Percentiles rank a stretch among this genome's conserved stretches.
Conservation (phyloP, 2,888 invertebrate genomes). For the Seira ritae region DNA sequence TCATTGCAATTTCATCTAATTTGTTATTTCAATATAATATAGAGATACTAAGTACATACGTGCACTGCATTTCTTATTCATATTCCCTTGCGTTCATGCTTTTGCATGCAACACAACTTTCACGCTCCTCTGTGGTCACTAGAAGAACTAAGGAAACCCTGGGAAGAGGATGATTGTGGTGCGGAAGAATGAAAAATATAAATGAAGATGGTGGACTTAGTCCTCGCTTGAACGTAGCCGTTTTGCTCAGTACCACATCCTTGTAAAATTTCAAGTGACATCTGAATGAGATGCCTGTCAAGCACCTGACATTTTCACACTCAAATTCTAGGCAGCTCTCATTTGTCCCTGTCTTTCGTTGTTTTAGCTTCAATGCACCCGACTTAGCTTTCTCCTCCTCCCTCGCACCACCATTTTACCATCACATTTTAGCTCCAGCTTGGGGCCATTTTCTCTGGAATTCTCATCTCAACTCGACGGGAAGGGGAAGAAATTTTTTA, state of each 20-base stretch:
- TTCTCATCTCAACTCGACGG: too few relatives aligned
- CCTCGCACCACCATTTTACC: neutral
- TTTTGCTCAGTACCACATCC: slow-evolving; percentile 48
- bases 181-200: neutral
- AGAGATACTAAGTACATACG: too few relatives aligned
- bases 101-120: too few relatives aligned
- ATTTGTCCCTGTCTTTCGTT: slow-evolving; percentile 44
- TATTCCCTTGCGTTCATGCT: too few relatives aligned
- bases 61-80: too few relatives aligned
- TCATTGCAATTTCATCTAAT: too few relatives aligned
- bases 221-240: neutral
- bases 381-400: slow-evolving; percentile 5
- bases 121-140: slow-evolving; percentile 12
- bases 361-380: too few relatives aligned
- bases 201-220: slow-evolving; percentile 9
- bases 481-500: too few relatives aligned
- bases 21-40: too few relatives aligned
- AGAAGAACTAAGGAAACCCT: neutral
- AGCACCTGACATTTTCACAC: slow-evolving; percentile 55
- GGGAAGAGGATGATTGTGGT: neutral
- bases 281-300: slow-evolving; percentile 62
- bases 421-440: too few relatives aligned
- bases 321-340: slow-evolving; percentile 46
- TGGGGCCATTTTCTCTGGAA: too few relatives aligned
- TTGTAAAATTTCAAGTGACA: slow-evolving; percentile 57